Percentiles rank a stretch among this genome's conserved stretches.
Evolutionary conservation across 2,113 vertebrate species (phyloP).

Genomic region (Hippocampus barbouri): DNA sequence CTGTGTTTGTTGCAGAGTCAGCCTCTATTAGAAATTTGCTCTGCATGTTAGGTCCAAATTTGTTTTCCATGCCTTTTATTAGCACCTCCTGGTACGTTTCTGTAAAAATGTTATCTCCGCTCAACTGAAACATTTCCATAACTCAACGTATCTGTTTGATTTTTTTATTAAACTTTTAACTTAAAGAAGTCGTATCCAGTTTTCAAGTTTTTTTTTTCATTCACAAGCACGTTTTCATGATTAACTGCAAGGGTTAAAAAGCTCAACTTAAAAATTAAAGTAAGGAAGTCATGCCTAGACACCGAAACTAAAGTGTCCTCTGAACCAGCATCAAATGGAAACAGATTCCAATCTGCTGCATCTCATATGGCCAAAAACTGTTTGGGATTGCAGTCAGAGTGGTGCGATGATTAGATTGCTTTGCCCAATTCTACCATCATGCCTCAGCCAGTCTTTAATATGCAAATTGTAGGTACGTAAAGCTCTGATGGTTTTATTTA

Average conservation of each 20-base stretch:
- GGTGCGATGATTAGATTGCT: slow-evolving; percentile 72
- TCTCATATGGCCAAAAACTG: slow-evolving; percentile 60
- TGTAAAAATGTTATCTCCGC: background rate
- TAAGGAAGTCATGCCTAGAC: too few species aligned
- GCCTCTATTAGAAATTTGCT: background rate
- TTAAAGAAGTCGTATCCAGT: too few species aligned
- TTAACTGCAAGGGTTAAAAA: background rate
- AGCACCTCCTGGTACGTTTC: background rate
- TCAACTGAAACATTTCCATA: too few species aligned
- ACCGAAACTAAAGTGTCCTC: background rate
- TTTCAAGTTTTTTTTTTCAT: background rate
- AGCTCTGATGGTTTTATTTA: slow-evolving; percentile 91
- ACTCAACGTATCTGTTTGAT: too few species aligned
- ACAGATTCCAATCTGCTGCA: slow-evolving; percentile 24
- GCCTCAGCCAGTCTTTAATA: slow-evolving; percentile 80
- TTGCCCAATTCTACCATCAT: slow-evolving; percentile 70
- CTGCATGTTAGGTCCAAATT: background rate
- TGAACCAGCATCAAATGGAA: background rate
- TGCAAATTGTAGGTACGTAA: slow-evolving; percentile 90
- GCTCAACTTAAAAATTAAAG: background rate
- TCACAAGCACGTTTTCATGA: background rate
- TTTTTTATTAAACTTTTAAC: too few species aligned
- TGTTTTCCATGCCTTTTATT: too few species aligned
- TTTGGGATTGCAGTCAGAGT: slow-evolving; percentile 72
- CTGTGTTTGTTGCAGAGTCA: slow-evolving; percentile 20